Evolutionary conservation across 2,797 vertebrate species (phyloP), one percentile per base, ranked within the genome.

Genomic region (Muscicapa comitata): DNA sequence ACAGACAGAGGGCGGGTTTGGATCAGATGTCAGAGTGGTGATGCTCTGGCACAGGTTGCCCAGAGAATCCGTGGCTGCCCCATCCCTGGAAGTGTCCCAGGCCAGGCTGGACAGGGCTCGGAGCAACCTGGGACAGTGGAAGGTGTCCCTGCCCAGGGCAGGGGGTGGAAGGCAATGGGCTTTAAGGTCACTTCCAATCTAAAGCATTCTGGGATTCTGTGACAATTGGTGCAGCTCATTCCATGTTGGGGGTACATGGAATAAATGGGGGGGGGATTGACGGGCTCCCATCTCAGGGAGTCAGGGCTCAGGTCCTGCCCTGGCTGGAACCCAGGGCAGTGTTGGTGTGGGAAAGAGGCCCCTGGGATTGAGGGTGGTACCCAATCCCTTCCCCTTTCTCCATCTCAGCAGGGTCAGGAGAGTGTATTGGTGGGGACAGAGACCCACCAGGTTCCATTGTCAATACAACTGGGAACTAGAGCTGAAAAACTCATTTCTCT

Each of bases 381-480:
- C 25, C 17, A 13, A 11, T 20, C 24, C 57, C 74, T 71, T 84
- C 40, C 5, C 40, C 62, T 26, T 53, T 47, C 35, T 66, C 33
- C 71, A 35, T 16, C 75, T 70, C 68, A 19, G 59, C 19, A 43
- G 76, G 59, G 59, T 35, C 40, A 43, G 84, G 13, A 57, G 26
- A 80, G 4, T 4, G 3, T 17, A 31, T 6, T 1, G 3, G 13
- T 0, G 3, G 37, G 37, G 59, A 50, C 19, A 29, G 48, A 62
- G 58, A 66, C 26, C 63, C 51, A 11, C 28, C 1, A 1, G n/a
- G 9, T 31, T 18, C 28, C 3, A 4, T 16, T 65, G 50, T 3
- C 2, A 1, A 25, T 14, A 50, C 35, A 70, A 43, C 16, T 29
- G 6, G 62, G 58, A 91, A 48, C 20, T 11, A 26, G 47, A 70